Conservation (phyloP, 2,113 vertebrate species). For the Hippopotamus amphibius region DNA sequence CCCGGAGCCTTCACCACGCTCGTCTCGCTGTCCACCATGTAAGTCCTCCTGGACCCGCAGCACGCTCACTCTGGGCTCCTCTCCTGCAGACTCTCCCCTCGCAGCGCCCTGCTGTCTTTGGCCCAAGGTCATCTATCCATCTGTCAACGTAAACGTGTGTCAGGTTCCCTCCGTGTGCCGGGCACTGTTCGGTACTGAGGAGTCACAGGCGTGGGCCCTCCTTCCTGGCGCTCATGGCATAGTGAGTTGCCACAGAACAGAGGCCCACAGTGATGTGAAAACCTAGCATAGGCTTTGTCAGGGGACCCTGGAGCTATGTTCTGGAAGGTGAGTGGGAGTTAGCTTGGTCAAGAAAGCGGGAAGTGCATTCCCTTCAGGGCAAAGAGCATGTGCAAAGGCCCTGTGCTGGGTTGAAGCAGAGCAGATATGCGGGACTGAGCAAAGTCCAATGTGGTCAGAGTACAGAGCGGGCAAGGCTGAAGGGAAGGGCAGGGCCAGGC, state of each 20-base stretch:
- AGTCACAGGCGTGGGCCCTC: background rate
- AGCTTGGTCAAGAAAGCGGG: background rate
- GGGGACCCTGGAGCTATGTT: background rate
- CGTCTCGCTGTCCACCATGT: slow-evolving; percentile 98
- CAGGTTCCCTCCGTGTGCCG: background rate
- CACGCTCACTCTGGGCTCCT: background rate
- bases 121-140: background rate
- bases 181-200: background rate
- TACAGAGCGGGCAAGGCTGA: background rate
- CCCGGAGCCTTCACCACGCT: slow-evolving; percentile 97
- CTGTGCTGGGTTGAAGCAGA: background rate
- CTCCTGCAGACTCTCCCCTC: background rate
- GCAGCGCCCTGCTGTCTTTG: background rate
- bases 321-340: background rate
- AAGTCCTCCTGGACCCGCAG: slow-evolving; percentile 78
- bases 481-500: background rate
- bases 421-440: background rate
- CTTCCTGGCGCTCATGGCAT: background rate
- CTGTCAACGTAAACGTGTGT: background rate
- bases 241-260: background rate
- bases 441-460: background rate
- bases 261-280: background rate
- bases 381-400: background rate
- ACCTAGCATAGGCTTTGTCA: background rate
- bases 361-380: background rate